phyloP scores from a whole-genome alignment of 2,113 vertebrate species.

The Limanda limanda region DNA sequence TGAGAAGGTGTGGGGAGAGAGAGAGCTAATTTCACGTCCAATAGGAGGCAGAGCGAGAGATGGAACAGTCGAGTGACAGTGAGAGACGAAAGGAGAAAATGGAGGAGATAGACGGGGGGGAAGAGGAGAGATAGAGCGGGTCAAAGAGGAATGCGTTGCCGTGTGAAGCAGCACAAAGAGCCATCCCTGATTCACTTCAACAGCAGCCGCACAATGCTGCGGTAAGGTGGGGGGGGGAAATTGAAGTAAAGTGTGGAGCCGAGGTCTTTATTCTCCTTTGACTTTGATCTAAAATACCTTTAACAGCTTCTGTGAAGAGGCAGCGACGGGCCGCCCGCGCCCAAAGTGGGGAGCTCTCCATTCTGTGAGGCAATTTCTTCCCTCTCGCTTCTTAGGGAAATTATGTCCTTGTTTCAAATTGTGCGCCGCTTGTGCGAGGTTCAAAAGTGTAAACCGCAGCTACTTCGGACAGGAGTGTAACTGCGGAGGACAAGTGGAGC shows the following conservation, averaged over 20 bases:
- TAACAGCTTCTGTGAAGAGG: conserved; percentile 60
- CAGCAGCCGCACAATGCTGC: conserved; percentile 59
- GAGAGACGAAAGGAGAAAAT: background rate
- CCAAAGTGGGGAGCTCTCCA: conserved; percentile 15
- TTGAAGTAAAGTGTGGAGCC: conserved; percentile 67
- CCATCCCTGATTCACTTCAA: conserved; percentile 61
- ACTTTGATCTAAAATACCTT: conserved; percentile 77
- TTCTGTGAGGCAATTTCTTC: conserved; percentile 31
- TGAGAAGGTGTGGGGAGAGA: conserved; percentile 1
- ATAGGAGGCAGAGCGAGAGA: conserved; percentile 17
- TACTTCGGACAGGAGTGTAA: background rate
- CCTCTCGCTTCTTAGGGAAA: conserved; percentile 30
- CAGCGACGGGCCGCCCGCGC: conserved; percentile 30
- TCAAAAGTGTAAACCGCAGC: conserved; percentile 19
- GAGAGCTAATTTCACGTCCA: conserved; percentile 44
- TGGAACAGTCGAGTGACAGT: conserved; percentile 24
- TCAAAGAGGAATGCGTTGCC: conserved; percentile 53
- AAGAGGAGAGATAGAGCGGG: conserved; percentile 26
- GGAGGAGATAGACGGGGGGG: background rate
- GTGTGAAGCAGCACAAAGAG: conserved; percentile 60
- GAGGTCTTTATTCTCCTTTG: conserved; percentile 65
- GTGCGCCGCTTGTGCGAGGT: conserved; percentile 11
- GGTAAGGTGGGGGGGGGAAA: conserved; percentile 60
- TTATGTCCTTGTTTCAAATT: conserved; percentile 40
- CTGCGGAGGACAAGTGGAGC: background rate